Base-by-base conservation (phyloP, 2,113 vertebrate genomes). In the Geococcyx californianus region DNA sequence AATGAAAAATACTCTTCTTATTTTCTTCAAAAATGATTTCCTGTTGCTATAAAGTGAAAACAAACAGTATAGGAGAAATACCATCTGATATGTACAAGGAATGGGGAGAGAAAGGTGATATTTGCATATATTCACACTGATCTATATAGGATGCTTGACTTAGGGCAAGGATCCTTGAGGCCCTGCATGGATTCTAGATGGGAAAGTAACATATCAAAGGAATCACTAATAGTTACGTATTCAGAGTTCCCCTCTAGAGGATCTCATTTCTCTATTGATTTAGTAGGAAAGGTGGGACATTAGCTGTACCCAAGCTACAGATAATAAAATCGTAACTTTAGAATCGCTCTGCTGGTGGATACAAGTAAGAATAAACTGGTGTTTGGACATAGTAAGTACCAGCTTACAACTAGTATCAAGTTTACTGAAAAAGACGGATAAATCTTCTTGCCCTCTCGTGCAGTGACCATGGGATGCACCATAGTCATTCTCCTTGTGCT, bases 51-150 rank as follows among this genome's bases (percentile, higher is more conserved):
- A 24, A 85, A 84, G 6, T 56, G 25, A 84, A 93, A 96, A 91
- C n/a, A 89, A 94, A 94, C 49, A 76, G 34, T 14, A 69, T 12
- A 93, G 60, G 11, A 86, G 7, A 66, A 88, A 76, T 26, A 38
- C 24, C 17, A 80, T 1, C 13, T 51, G 24, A 51, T 76, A 38
- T 10, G 40, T 51, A 24, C 38, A 9, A 69, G 4, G 9, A 90
- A 80, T 4, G 23, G 21, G 38, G 19, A 75, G 26, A 58, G 4
- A 83, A 85, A 58, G 73, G 5, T 40, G 16, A 7, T 40, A 62
- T 66, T 90, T 83, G 4, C 15, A 42, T 23, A 12, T 40, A 54
- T 52, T 79, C 16, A 9, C 13, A 17, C 51, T 38, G 51, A 11
- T 56, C 18, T 42, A 3, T 19, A 4, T 42, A 69, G 6, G 8